Evolutionary conservation across 1,140 invertebrate species (phyloP).

Genomic region (Anoplolepis gracilipes): DNA sequence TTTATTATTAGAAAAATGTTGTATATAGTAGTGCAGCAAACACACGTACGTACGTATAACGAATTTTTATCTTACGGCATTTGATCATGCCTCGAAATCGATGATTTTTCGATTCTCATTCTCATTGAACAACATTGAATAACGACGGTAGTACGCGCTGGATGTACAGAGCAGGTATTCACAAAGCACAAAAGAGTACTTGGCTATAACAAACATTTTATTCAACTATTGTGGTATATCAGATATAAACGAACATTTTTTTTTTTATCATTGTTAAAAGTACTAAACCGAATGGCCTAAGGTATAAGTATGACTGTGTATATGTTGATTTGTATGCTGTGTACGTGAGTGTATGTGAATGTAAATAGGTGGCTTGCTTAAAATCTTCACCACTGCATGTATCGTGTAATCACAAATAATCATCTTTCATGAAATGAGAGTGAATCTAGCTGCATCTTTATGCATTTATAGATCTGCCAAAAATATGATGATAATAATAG

Average conservation of each 20-base stretch:
- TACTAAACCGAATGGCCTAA: slow-evolving; percentile 79
- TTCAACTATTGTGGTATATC: slow-evolving; percentile 82
- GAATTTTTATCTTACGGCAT: slow-evolving; percentile 31
- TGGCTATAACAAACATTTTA: slow-evolving; percentile 84
- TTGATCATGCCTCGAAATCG: slow-evolving; percentile 3
- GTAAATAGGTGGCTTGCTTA: slow-evolving; percentile 37
- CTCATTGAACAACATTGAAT: slow-evolving; percentile 20
- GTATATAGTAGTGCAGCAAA: neutral
- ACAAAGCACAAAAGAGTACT: slow-evolving; percentile 81
- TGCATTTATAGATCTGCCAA: slow-evolving; percentile 61
- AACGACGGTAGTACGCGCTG: slow-evolving; percentile 44
- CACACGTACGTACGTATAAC: slow-evolving; percentile 11
- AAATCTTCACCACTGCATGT: slow-evolving; percentile 38
- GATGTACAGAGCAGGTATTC: slow-evolving; percentile 76
- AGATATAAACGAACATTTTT: slow-evolving; percentile 82
- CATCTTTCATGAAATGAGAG: slow-evolving; percentile 62
- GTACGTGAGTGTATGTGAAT: slow-evolving; percentile 36
- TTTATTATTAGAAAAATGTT: neutral
- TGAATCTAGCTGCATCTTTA: slow-evolving; percentile 63
- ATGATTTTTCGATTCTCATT: slow-evolving; percentile 10
- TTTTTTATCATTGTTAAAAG: slow-evolving; percentile 76
- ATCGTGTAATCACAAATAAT: slow-evolving; percentile 61
- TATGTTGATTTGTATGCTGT: slow-evolving; percentile 49
- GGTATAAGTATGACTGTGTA: slow-evolving; percentile 67
- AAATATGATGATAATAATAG: slow-evolving; percentile 60